These are phyloP conservation scores for Simalia tracyae DNA, from an alignment of 2,797 vertebrate genomes.

Conservation along the genomic window DNA sequence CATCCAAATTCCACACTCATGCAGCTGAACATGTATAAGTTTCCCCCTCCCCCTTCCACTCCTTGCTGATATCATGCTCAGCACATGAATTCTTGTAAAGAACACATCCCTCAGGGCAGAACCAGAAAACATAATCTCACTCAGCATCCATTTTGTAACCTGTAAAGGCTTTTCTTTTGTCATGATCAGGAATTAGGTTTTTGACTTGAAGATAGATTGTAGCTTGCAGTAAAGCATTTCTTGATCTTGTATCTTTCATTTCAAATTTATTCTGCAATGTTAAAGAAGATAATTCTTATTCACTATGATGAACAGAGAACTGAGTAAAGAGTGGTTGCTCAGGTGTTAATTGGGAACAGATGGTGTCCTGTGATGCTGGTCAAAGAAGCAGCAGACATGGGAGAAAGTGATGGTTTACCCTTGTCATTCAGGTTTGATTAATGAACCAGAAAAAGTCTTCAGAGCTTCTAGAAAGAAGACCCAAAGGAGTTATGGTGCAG, in stretches of 20 bases:
- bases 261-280: background rate
- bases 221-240: background rate
- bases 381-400: background rate
- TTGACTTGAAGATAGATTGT: background rate
- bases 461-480: slow-evolving; percentile 27
- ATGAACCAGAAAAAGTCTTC: slow-evolving; percentile 48
- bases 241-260: background rate
- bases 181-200: background rate
- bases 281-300: background rate
- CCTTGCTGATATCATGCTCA: background rate
- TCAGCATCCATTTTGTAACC: background rate
- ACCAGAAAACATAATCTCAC: background rate
- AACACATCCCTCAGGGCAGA: background rate
- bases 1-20: background rate
- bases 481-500: slow-evolving; percentile 50
- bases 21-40: background rate
- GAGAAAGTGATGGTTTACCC: background rate
- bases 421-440: slow-evolving; percentile 31
- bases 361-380: background rate
- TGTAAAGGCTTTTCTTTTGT: background rate
- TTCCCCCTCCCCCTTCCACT: background rate
- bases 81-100: background rate
- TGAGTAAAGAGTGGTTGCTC: background rate
- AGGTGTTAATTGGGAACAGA: background rate
- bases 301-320: slow-evolving; percentile 20